phyloP scores from a whole-genome alignment of 2,888 invertebrate species.

The Epistrophe grossulariae region DNA sequence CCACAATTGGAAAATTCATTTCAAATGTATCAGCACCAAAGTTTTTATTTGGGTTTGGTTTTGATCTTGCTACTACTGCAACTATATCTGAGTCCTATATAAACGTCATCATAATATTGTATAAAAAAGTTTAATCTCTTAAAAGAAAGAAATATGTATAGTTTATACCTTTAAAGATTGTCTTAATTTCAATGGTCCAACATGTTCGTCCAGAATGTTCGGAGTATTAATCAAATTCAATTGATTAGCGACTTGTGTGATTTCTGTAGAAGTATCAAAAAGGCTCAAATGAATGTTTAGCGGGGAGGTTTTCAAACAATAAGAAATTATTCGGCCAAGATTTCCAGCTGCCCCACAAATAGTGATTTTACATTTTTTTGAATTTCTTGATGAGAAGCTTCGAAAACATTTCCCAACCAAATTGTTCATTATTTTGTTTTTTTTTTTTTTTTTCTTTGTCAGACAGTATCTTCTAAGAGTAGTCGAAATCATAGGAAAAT shows the following conservation, averaged over 20 bases:
- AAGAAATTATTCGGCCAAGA: conserved; percentile 67
- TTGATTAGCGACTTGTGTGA: conserved; percentile 59
- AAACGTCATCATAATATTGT: background rate
- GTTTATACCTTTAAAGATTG: conserved; percentile 70
- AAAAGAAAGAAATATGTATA: background rate
- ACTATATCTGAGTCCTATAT: conserved; percentile 66
- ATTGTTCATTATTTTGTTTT: conserved; percentile 38
- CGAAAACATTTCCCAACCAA: conserved; percentile 34
- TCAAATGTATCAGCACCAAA: conserved; percentile 47
- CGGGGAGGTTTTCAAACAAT: conserved; percentile 67
- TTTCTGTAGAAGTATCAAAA: conserved; percentile 62
- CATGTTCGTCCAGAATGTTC: conserved; percentile 58
- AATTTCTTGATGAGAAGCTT: conserved; percentile 36
- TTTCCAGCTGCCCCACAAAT: conserved; percentile 75
- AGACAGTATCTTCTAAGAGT: background rate
- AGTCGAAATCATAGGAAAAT: too few species aligned
- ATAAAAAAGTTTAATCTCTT: background rate
- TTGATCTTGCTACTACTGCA: conserved; percentile 49
- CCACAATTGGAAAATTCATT: conserved; percentile 70
- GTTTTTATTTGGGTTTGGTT: conserved; percentile 34
- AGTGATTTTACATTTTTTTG: conserved; percentile 56
- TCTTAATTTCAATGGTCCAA: conserved; percentile 65
- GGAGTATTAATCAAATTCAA: conserved; percentile 59
- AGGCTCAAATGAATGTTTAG: conserved; percentile 58
- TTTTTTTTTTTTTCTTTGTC: conserved; percentile 15